Conservation (phyloP, 92 coral and sea anemone genomes). For the Epizoanthus ramosus region DNA sequence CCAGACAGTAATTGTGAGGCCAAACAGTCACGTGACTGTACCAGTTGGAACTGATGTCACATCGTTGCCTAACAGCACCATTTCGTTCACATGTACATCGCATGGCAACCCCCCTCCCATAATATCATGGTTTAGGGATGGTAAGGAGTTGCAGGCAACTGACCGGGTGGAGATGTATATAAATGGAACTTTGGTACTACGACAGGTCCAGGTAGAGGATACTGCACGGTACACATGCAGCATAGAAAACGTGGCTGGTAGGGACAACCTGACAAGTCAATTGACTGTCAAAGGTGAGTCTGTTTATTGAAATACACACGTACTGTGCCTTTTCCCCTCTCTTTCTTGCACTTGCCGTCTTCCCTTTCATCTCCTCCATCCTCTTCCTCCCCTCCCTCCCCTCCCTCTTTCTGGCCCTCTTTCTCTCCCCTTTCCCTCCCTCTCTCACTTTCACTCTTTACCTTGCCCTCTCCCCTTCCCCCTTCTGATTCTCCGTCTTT, state of each 20-base stretch:
- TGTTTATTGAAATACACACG: too few species aligned
- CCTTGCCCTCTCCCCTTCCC: too few species aligned
- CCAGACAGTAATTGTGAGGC: background rate
- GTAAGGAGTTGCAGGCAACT: conserved; percentile 19
- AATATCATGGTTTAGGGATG: conserved; percentile 65
- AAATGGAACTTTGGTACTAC: conserved; percentile 39
- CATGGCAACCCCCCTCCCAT: conserved; percentile 36
- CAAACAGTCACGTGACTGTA: conserved; percentile 17
- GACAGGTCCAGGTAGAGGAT: conserved; percentile 10
- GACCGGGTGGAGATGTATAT: conserved; percentile 22
- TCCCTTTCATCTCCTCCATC: too few species aligned
- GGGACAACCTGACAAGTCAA: conserved; percentile 31
- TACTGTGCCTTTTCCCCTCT: too few species aligned
- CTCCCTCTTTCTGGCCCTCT: too few species aligned
- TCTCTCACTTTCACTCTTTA: too few species aligned
- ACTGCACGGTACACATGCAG: conserved; percentile 53
- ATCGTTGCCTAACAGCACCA: conserved; percentile 59
- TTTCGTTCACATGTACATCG: conserved; percentile 46
- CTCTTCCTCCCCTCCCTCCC: too few species aligned
- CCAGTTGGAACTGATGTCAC: conserved; percentile 67
- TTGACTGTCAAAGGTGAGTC: conserved; percentile 28
- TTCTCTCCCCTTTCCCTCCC: too few species aligned
- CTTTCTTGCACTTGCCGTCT: too few species aligned
- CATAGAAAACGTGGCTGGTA: conserved; percentile 43
- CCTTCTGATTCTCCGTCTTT: too few species aligned